A percentile compares a stretch with the other conserved stretches of the same genome.
phyloP scores from a whole-genome alignment of 2,113 vertebrate species.

The Amazona vittata region DNA sequence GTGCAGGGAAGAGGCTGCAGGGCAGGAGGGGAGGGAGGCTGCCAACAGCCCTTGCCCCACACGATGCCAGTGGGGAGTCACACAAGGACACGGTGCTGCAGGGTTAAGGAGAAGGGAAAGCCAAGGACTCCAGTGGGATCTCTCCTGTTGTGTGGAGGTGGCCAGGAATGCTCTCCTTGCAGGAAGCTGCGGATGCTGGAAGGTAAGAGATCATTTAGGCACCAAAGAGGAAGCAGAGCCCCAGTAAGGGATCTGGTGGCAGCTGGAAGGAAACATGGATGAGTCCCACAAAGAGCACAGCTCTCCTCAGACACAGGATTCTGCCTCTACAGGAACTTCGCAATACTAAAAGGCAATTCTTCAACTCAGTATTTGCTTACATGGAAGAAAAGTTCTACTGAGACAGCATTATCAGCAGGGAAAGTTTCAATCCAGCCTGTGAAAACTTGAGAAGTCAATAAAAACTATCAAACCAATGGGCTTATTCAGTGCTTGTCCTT shows the following conservation, averaged over 20 bases:
- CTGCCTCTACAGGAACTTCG: neutral
- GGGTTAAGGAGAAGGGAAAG: neutral
- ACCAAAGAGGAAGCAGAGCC: neutral
- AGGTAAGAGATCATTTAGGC: neutral
- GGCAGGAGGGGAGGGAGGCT: neutral
- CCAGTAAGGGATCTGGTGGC: neutral
- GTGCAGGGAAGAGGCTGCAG: neutral
- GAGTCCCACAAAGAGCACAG: neutral
- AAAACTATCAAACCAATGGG: neutral
- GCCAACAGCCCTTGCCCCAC: constrained; percentile 14
- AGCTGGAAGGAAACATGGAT: neutral
- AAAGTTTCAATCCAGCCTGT: neutral
- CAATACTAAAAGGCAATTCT: neutral
- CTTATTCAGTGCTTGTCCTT: neutral
- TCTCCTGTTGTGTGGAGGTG: fast-evolving
- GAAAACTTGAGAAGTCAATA: neutral
- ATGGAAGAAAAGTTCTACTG: neutral
- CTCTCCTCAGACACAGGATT: neutral
- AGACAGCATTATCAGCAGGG: neutral
- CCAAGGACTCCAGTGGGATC: neutral
- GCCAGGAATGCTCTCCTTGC: neutral
- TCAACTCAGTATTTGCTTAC: neutral
- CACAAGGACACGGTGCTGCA: neutral
- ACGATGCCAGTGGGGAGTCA: neutral
- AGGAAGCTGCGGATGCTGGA: neutral